Base-by-base conservation (phyloP, 2,797 vertebrate genomes). In the Pantherophis vulpinus region DNA sequence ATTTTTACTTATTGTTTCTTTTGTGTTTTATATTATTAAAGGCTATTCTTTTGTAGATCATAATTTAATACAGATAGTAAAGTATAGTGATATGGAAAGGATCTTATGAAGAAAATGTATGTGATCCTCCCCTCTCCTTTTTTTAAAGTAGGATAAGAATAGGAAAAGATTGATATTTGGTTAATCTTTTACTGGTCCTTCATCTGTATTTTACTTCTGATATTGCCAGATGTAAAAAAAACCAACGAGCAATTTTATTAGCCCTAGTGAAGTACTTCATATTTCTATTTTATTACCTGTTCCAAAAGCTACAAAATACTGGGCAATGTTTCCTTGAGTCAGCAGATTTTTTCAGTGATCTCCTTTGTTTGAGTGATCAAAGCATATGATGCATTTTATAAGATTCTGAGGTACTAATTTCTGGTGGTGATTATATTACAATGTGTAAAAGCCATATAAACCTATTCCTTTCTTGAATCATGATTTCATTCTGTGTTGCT, bases 311-410 rank as follows among this genome's bases (percentile, higher is more conserved):
- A 94, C 93, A 94, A 95, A 96, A 95, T 95, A 94, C 66, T 92
- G 95, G 94, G 63, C 79, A 91, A 70, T 95, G 86, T 96, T 96
- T 96, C 86, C 91, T 93, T 90, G 27, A 94, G 93, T 97, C 96
- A 97, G 96, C 95, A 96, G 11, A 94, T 97, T 95, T 96, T 87
- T 93, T 94, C 91, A 96, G 94, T 96, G 94, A 96, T 96, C 93
- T 18, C 23, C 91, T 96, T n/a, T 91, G 2, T 88, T 96, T 97
- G 95, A 97, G 91, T 96, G 95, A 96, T 97, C 92, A 93, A 93
- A 93, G 94, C 66, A 86, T 93, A 89, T 58, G 89, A 66, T 87
- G 60, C 8, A 74, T 55, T 92, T 94, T 94, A 92, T 93, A 91
- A 86, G 91, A 66, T 94, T 96, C 86, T 87, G 93, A 95, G 91